phyloP scores from a whole-genome alignment of 2,888 invertebrate genomes.

The Volucella bombylans region DNA sequence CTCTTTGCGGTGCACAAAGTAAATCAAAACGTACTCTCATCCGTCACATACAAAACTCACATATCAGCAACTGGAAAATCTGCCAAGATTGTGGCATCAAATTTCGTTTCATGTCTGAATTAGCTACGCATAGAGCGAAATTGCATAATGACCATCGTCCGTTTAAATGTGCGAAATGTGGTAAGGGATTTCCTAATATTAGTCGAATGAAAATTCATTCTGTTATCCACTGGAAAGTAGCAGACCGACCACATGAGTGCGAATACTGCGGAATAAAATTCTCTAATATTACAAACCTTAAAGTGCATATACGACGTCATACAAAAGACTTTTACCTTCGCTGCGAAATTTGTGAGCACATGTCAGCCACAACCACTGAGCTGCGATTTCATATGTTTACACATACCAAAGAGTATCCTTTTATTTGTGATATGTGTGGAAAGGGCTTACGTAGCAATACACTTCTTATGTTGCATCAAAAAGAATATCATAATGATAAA shows the following conservation, averaged over 20 bases:
- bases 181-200: constrained; percentile 23
- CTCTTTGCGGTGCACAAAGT: constrained; percentile 2
- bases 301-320: constrained; percentile 28
- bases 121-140: constrained; percentile 13
- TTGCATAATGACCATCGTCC: constrained; percentile 21
- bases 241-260: constrained; percentile 23
- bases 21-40: constrained; percentile 19
- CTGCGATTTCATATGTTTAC: constrained; percentile 17
- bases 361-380: constrained; percentile 18
- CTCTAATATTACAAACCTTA: constrained; percentile 21
- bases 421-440: constrained; percentile 30
- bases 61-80: not conserved
- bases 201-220: constrained; percentile 12
- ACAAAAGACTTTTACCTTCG: constrained; percentile 15
- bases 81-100: constrained; percentile 29
- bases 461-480: not conserved
- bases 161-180: constrained; percentile 27
- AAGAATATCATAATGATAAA: constrained; percentile 8
- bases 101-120: not conserved
- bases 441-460: constrained; percentile 1
- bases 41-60: constrained; percentile 14
- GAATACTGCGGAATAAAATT: constrained; percentile 13
- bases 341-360: constrained; percentile 8
- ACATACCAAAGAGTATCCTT: constrained; percentile 25
- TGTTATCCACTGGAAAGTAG: constrained; percentile 22